These are phyloP conservation scores for Anthoscopus minutus DNA, from an alignment of 2,113 vertebrate genomes.

Conservation along the genomic window DNA sequence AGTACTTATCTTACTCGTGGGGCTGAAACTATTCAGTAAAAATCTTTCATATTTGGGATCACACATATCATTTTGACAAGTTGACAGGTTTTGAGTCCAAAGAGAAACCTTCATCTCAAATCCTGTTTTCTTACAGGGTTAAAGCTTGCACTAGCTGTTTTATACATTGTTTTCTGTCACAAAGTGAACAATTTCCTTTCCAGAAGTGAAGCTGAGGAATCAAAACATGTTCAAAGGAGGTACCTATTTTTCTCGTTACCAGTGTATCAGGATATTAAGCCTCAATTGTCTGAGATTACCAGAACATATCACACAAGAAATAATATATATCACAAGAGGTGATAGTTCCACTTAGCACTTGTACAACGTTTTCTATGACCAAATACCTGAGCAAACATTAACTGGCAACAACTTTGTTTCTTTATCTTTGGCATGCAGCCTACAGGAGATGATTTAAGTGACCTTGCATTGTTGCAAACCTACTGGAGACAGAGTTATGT, in stretches of 20 bases:
- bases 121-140: not conserved
- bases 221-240: not conserved
- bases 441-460: slow-evolving; percentile 57
- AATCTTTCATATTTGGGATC: not conserved
- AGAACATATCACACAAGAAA: not conserved
- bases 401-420: slow-evolving; percentile 21
- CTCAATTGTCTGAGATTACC: not conserved
- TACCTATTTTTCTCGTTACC: not conserved
- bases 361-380: not conserved
- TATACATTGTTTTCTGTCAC: not conserved
- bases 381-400: slow-evolving; percentile 19
- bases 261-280: not conserved
- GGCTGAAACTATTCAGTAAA: not conserved
- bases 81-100: not conserved
- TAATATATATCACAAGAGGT: not conserved
- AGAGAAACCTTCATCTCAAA: not conserved
- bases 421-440: slow-evolving; percentile 47
- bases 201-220: not conserved
- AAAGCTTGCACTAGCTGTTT: not conserved
- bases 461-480: slow-evolving; percentile 58
- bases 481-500: slow-evolving; percentile 38
- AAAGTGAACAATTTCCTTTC: not conserved
- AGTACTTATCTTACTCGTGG: not conserved
- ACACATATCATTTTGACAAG: not conserved
- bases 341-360: not conserved